Evolutionary conservation across 2,113 vertebrate genomes (phyloP).

Genomic region (Lepisosteus oculatus): DNA sequence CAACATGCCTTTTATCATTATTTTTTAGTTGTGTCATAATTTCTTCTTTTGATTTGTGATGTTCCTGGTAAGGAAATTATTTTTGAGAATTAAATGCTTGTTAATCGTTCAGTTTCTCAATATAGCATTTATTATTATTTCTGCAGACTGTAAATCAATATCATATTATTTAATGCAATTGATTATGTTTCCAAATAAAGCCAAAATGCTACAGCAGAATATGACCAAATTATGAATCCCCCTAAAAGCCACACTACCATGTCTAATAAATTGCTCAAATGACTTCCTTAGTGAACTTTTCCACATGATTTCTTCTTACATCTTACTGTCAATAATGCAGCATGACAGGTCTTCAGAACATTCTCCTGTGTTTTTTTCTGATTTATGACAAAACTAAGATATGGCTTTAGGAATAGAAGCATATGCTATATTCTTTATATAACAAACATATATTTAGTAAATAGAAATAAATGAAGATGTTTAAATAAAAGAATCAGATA

Average conservation of each 20-base stretch:
- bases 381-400: no score
- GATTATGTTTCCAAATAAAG: constrained; percentile 23
- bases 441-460: no score
- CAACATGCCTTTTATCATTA: constrained; percentile 16
- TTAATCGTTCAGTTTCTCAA: constrained; percentile 20
- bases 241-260: background rate
- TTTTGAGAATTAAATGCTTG: constrained; percentile 16
- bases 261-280: background rate
- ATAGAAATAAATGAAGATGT: no score
- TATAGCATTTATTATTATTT: constrained; percentile 25
- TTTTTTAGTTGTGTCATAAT: background rate
- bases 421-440: no score
- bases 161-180: constrained; percentile 27
- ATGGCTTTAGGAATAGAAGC: no score
- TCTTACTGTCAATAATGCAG: no score
- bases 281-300: constrained; percentile 8
- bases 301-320: constrained; percentile 9
- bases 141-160: constrained; percentile 38
- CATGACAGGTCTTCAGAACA: no score
- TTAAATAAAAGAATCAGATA: no score
- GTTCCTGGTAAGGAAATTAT: background rate
- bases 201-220: constrained; percentile 15
- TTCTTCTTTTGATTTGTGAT: constrained; percentile 10
- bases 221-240: constrained; percentile 4
- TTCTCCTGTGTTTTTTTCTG: no score